phyloP scores from a whole-genome alignment of 2,888 invertebrate genomes.

The Drosophila eohydei region DNA sequence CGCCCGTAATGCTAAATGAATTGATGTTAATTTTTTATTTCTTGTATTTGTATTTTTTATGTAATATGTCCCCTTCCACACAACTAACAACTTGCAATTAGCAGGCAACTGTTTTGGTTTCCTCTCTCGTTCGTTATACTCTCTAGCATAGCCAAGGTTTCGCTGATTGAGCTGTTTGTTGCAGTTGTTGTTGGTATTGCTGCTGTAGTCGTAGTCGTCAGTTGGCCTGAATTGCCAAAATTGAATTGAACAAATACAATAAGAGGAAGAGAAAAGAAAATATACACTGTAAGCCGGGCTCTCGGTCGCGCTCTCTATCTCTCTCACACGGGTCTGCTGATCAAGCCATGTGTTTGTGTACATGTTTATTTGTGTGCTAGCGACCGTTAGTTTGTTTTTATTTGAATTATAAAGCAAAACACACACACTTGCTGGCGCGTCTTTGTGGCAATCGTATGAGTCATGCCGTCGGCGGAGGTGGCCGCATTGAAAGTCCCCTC shows the following conservation, averaged over 20 bases:
- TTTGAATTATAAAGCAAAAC: conserved; percentile 50
- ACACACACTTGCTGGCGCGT: conserved; percentile 37
- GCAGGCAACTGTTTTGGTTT: conserved; percentile 43
- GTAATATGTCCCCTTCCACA: conserved; percentile 24
- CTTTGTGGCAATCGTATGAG: conserved; percentile 43
- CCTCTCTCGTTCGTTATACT: not conserved
- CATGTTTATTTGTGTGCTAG: conserved; percentile 16
- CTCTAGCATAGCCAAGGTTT: conserved; percentile 36
- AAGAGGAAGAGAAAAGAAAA: conserved; percentile 26
- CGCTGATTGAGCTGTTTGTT: conserved; percentile 34
- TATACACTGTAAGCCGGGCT: conserved; percentile 34
- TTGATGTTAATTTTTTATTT: conserved; percentile 48
- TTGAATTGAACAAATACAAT: conserved; percentile 26
- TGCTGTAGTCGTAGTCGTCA: conserved; percentile 11
- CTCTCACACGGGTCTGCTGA: conserved; percentile 13
- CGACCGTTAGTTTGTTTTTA: conserved; percentile 62
- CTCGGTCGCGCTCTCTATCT: conserved; percentile 11
- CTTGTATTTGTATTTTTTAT: conserved; percentile 41
- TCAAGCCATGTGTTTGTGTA: conserved; percentile 32
- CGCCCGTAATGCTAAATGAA: conserved; percentile 36
- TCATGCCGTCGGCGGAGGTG: conserved; percentile 45
- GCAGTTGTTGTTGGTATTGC: conserved; percentile 27
- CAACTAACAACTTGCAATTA: conserved; percentile 34
- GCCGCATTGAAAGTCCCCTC: conserved; percentile 48
- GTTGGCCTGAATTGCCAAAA: conserved; percentile 70